These are phyloP conservation scores for Onychostoma macrolepis DNA, from an alignment of 2,113 vertebrate species.

Conservation along the genomic window DNA sequence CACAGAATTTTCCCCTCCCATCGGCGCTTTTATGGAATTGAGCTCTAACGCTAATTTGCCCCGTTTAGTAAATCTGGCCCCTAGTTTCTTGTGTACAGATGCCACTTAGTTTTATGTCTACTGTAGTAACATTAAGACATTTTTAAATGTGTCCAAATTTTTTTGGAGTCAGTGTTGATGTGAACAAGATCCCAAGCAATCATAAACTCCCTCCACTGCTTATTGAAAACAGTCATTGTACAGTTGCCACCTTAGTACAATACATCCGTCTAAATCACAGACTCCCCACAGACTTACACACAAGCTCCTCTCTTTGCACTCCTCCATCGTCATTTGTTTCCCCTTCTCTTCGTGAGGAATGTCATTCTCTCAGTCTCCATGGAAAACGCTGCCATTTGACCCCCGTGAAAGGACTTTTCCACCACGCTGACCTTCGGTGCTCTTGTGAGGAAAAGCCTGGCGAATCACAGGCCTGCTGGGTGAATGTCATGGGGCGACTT, in stretches of 20 bases:
- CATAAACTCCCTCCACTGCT: background rate
- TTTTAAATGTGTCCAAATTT: background rate
- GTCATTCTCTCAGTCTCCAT: background rate
- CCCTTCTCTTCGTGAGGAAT: background rate
- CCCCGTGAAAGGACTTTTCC: constrained; percentile 30
- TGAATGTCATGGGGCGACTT: constrained; percentile 27
- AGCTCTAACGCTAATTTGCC: too few relatives aligned
- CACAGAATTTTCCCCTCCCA: too few relatives aligned
- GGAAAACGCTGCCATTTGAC: constrained; percentile 27
- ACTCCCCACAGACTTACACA: constrained; percentile 1
- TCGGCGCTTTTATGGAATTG: too few relatives aligned
- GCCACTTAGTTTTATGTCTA: background rate
- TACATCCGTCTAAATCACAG: background rate
- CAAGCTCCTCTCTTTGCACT: constrained; percentile 19
- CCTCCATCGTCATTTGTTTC: background rate
- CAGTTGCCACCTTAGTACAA: constrained; percentile 29
- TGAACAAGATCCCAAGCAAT: constrained; percentile 3
- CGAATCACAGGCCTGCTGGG: constrained; percentile 14
- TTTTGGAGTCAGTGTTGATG: background rate
- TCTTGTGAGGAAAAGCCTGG: constrained; percentile 22
- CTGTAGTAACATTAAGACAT: background rate
- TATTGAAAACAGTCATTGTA: constrained; percentile 29
- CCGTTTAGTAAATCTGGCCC: too few relatives aligned
- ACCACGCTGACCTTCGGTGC: constrained; percentile 25
- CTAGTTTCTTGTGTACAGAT: background rate